These are phyloP conservation scores for Stomorhina lunata DNA, from an alignment of 2,888 invertebrate species.

Conservation along the genomic window DNA sequence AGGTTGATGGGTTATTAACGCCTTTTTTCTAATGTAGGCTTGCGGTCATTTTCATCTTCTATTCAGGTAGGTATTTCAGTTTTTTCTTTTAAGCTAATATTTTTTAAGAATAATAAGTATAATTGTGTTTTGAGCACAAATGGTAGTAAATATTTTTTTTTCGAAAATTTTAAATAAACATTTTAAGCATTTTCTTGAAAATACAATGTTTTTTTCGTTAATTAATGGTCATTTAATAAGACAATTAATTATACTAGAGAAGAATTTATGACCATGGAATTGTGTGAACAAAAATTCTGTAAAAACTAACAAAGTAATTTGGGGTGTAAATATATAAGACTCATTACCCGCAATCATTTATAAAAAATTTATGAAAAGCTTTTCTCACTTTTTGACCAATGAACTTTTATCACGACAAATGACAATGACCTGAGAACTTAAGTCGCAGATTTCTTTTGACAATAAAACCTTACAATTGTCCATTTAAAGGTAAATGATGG, in stretches of 20 bases:
- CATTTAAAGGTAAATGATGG: too few species aligned
- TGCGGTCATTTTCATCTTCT: constrained; percentile 26
- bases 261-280: neutral
- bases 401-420: too few species aligned
- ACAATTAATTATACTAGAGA: neutral
- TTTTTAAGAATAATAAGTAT: neutral
- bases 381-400: too few species aligned
- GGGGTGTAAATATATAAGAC: neutral
- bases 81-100: neutral
- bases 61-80: neutral
- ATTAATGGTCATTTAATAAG: constrained; percentile 16
- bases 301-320: neutral
- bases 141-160: neutral
- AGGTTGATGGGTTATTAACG: constrained; percentile 56
- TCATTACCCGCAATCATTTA: too few species aligned
- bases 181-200: neutral
- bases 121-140: constrained; percentile 40
- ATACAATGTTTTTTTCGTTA: neutral
- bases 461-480: too few species aligned
- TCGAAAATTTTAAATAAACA: neutral
- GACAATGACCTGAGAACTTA: too few species aligned
- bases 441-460: too few species aligned
- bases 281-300: neutral
- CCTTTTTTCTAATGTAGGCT: constrained; percentile 35
- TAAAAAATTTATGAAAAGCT: too few species aligned